These are phyloP conservation scores for Neopelma chrysocephalum DNA, from an alignment of 2,797 vertebrate genomes.

Conservation along the genomic window DNA sequence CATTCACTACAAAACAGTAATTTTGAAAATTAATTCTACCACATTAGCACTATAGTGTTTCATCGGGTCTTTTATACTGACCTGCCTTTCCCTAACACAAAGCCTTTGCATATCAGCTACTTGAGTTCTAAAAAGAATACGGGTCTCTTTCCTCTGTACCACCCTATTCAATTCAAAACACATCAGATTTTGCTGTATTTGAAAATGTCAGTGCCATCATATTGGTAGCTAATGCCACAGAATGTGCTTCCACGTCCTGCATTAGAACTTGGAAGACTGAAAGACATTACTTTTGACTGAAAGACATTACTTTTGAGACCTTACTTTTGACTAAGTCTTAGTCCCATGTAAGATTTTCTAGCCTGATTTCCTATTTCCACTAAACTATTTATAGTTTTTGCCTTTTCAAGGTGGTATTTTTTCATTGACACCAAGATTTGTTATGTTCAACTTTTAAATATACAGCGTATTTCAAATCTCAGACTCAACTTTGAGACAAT, in stretches of 20 bases:
- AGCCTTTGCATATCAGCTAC: not conserved
- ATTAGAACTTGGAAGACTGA: not conserved
- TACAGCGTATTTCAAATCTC: not conserved
- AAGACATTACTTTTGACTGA: not conserved
- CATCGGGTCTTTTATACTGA: not conserved
- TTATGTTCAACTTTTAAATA: slow-evolving; percentile 45
- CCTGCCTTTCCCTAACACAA: not conserved
- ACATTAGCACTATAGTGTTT: not conserved
- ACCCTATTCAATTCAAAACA: not conserved
- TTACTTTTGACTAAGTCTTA: no score
- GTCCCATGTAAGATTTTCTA: not conserved
- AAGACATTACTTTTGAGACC: not conserved
- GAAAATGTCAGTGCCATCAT: not conserved
- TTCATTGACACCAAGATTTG: slow-evolving; percentile 26
- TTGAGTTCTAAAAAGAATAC: not conserved
- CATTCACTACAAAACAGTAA: slow-evolving; percentile 11
- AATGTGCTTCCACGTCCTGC: not conserved
- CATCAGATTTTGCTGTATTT: not conserved
- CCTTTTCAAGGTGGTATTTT: slow-evolving; percentile 1
- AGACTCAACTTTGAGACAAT: slow-evolving; percentile 16
- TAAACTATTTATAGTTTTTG: not conserved
- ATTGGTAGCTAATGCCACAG: not conserved
- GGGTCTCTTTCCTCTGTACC: not conserved
- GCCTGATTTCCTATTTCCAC: not conserved
- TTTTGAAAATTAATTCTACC: slow-evolving; percentile 37